Base-by-base conservation (phyloP, 2,797 vertebrate genomes). In the Anableps anableps region DNA sequence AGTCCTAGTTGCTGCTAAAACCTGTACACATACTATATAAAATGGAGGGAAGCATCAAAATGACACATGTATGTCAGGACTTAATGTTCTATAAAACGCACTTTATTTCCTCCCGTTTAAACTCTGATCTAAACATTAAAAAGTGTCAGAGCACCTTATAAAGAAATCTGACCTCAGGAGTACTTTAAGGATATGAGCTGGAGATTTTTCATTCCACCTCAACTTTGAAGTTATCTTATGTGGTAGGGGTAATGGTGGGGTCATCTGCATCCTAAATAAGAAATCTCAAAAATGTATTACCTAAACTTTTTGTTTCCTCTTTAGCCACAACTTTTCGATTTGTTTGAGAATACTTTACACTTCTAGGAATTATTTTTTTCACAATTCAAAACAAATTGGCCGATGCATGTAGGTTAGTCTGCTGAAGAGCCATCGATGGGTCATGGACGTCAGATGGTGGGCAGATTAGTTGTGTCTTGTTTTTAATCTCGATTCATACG, bases 401-500 rank as follows among this genome's bases (percentile, higher is more conserved):
- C 41, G 9, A 26, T 14, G 51, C 21, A 83, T 85, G 72, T 79
- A 72, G 78, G 72, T 88, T 77, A 81, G 64, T 80, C 58, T 72
- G 74, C 55, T 74, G 76, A 74, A 26, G 77, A 83, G 80, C 62
- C 77, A 81, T 2, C 64, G 64, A 83, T 21, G 81, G 86, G 83
- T 86, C 83, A 78, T 1, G 78, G 43, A 62, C 87, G 88, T 93
- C 90, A 92, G 87, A 79, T 92, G 90, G 88, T 83, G 79, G 87
- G 62, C 89, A 92, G 93, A 94, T 94, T 94, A 93, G 79, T 86
- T 11, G 45, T 81, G 62, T 84, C 89, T 86, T 88, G 90, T 89
- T 88, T 91, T 92, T 92, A 94, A 93, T 93, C 91, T 89, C 60
- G 83, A 92, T 89, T 93, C 88, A 90, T 87, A 92, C 75, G 26